Evolutionary conservation across 1,140 invertebrate genomes (phyloP).

Genomic region (Brachionus koreanus): DNA sequence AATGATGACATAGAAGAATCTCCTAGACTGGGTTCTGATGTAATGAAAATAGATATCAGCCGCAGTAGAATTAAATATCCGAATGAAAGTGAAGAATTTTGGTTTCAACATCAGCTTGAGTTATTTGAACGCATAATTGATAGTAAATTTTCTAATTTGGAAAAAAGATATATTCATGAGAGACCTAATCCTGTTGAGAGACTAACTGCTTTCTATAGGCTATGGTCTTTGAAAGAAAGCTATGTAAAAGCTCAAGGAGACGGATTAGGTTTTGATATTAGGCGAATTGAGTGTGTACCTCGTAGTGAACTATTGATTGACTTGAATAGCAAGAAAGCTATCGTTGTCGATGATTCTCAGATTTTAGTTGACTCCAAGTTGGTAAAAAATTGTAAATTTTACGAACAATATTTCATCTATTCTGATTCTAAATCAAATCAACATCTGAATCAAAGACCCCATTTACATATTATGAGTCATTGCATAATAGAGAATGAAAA

Average conservation of each 20-base stretch:
- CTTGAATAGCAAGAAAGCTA: constrained; percentile 1
- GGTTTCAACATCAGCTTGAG: background rate
- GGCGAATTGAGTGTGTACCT: background rate
- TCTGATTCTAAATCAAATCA: background rate
- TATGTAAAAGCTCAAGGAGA: constrained; percentile 84
- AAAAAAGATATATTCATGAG: constrained; percentile 67
- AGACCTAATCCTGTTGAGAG: constrained; percentile 62
- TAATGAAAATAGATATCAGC: constrained; percentile 60
- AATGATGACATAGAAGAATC: constrained; percentile 59
- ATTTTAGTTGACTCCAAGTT: constrained; percentile 1
- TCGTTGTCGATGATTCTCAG: background rate
- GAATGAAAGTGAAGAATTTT: constrained; percentile 21
- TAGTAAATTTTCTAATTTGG: constrained; percentile 68
- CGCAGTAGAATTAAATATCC: background rate
- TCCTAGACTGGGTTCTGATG: constrained; percentile 60
- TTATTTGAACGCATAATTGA: constrained; percentile 65
- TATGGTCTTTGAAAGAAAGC: constrained; percentile 92
- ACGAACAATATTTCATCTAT: constrained; percentile 33
- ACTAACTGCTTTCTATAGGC: constrained; percentile 72
- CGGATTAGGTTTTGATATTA: constrained; percentile 68
- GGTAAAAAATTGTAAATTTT: constrained; percentile 27
- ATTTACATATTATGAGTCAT: constrained; percentile 21
- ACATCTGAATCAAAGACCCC: background rate
- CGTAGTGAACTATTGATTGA: constrained; percentile 17
- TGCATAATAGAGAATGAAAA: constrained; percentile 13